Conservation (phyloP, 1,140 invertebrate species). For the Maniola jurtina region DNA sequence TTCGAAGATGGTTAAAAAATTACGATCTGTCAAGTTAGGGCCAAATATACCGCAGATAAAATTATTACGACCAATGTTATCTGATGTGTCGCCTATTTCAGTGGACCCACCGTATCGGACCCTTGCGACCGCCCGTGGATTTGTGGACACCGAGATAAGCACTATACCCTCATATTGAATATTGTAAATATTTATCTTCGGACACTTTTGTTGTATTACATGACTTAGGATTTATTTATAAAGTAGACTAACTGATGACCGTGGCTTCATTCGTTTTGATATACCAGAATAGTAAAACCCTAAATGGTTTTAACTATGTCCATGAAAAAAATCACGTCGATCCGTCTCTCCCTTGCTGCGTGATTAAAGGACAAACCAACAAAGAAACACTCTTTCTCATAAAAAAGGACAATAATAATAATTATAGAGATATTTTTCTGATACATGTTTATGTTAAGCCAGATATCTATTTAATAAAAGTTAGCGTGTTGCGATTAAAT, state of each 20-base stretch:
- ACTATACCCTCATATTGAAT: slow-evolving; percentile 13
- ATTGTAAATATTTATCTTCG: slow-evolving; percentile 3
- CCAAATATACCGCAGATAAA: slow-evolving; percentile 28
- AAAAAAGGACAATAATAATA: too few species aligned
- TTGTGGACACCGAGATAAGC: slow-evolving; percentile 29
- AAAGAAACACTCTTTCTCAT: too few species aligned
- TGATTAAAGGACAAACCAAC: too few species aligned
- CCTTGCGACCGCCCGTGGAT: slow-evolving; percentile 29
- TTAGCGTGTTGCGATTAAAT: too few species aligned
- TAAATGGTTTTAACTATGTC: too few species aligned
- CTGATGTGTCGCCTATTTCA: slow-evolving; percentile 32
- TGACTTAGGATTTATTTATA: background rate
- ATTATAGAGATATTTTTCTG: too few species aligned
- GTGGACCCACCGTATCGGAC: slow-evolving; percentile 20
- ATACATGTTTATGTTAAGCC: too few species aligned
- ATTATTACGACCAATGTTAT: slow-evolving; percentile 23
- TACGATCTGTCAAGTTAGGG: slow-evolving; percentile 1
- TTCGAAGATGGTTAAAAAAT: background rate
- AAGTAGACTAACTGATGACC: too few species aligned
- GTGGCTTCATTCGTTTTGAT: background rate
- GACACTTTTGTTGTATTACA: too few species aligned
- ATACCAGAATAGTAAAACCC: background rate
- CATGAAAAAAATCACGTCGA: too few species aligned
- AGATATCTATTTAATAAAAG: too few species aligned
- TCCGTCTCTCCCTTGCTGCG: too few species aligned